These are phyloP conservation scores for Fistularia tabacaria DNA, from an alignment of 2,797 vertebrate species.

Conservation along the genomic window DNA sequence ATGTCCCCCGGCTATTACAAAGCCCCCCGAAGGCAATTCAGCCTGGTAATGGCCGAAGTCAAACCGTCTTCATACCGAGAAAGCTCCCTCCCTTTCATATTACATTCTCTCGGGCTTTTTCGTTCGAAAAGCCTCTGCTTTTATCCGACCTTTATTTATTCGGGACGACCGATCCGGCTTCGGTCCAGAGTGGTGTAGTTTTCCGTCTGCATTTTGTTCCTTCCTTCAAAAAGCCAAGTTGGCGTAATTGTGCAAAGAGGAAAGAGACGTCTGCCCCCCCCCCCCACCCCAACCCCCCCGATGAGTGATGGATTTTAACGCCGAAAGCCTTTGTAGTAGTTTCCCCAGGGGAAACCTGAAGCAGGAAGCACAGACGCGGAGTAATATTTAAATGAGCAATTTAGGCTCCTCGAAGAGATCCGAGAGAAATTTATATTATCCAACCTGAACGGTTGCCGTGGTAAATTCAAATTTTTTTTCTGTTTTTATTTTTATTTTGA, in stretches of 20 bases:
- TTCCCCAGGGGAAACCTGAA: too few relatives aligned
- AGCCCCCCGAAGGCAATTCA: conserved; percentile 15
- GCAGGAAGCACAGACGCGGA: too few relatives aligned
- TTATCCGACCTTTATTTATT: conserved; percentile 13
- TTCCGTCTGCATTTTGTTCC: conserved; percentile 2
- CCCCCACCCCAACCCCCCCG: too few relatives aligned
- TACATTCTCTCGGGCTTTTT: conserved; percentile 10
- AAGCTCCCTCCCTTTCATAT: background rate
- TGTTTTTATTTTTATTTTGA: too few relatives aligned
- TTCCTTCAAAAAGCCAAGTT: conserved; percentile 3
- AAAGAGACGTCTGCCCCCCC: background rate
- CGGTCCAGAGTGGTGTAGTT: background rate
- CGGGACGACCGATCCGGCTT: background rate
- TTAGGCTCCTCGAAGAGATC: too few relatives aligned
- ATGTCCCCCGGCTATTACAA: conserved; percentile 15
- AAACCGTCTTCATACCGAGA: conserved; percentile 16
- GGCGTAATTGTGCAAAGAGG: background rate
- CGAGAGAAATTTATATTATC: too few relatives aligned
- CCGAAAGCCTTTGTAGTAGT: too few relatives aligned
- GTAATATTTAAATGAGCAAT: too few relatives aligned
- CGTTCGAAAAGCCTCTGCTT: conserved; percentile 20
- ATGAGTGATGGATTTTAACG: too few relatives aligned
- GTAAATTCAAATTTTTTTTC: too few relatives aligned
- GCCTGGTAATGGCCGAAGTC: conserved; percentile 38
- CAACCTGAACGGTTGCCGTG: too few relatives aligned